phyloP scores from a whole-genome alignment of 2,797 vertebrate genomes.

The Poecile montanus region DNA sequence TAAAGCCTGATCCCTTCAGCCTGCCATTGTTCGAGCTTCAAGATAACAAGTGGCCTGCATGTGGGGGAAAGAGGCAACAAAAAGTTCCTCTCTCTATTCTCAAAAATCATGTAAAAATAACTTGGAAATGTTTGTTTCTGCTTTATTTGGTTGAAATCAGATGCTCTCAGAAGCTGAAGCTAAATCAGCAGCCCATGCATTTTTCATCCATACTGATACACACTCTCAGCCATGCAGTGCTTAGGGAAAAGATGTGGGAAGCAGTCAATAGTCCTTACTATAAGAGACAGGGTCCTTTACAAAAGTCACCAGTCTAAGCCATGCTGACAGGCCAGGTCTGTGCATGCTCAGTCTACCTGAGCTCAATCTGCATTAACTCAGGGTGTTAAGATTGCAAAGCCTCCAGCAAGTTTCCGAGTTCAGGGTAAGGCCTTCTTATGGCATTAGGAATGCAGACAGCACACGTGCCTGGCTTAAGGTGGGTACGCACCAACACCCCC shows the following conservation, averaged over 20 bases:
- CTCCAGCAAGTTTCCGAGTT: background rate
- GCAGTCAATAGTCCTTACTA: background rate
- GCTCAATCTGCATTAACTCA: background rate
- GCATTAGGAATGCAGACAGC: background rate
- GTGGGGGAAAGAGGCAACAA: background rate
- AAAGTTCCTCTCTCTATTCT: background rate
- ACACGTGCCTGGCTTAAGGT: background rate
- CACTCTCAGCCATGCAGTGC: background rate
- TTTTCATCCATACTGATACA: background rate
- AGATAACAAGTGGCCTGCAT: background rate
- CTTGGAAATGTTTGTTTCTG: background rate
- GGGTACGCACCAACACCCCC: background rate
- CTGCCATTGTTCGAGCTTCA: background rate
- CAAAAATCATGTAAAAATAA: background rate
- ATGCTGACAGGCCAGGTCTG: background rate
- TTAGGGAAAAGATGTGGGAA: background rate
- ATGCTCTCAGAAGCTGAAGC: background rate
- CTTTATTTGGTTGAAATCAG: background rate
- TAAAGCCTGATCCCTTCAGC: background rate
- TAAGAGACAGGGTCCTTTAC: background rate
- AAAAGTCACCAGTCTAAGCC: background rate
- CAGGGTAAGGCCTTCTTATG: background rate
- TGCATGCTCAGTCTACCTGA: background rate
- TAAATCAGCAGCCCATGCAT: background rate
- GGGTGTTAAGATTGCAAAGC: background rate